Conservation (phyloP, 2,113 vertebrate genomes). For the Bambusicola thoracicus region DNA sequence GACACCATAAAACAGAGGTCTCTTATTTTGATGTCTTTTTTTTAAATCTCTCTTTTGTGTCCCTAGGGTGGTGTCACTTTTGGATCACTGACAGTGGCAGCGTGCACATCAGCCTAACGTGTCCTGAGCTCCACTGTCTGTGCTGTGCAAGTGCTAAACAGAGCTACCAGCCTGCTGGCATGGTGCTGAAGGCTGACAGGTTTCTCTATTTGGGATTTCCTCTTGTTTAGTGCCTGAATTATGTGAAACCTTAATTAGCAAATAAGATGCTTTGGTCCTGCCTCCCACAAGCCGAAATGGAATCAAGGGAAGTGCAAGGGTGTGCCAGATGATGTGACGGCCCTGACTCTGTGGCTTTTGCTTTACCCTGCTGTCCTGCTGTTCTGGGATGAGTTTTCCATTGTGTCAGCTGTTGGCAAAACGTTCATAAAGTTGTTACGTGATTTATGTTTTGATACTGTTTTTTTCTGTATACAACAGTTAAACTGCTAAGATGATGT, state of each 20-base stretch:
- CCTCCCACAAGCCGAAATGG: background rate
- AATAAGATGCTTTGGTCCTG: conserved; percentile 34
- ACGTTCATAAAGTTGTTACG: background rate
- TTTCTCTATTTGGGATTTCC: conserved; percentile 9
- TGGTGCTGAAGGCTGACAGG: background rate
- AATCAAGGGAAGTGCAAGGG: background rate
- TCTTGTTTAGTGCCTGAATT: background rate
- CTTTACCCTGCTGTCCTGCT: conserved; percentile 16
- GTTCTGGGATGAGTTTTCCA: background rate
- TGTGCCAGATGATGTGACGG: background rate
- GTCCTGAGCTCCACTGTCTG: background rate
- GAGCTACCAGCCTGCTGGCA: conserved; percentile 29
- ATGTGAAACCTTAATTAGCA: conserved; percentile 42
- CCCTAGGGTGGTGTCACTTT: background rate
- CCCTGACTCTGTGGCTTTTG: background rate
- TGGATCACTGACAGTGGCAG: fast-evolving
- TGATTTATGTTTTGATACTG: background rate
- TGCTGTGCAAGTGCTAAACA: background rate
- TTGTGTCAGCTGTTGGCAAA: conserved; percentile 47
- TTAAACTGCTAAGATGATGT: background rate
- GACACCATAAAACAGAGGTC: background rate
- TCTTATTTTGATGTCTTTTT: background rate
- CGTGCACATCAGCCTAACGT: background rate
- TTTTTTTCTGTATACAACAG: conserved; percentile 5
- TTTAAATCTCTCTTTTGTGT: background rate